Conservation (phyloP, 2,888 invertebrate genomes). For the Lasioglossum oenotherae region DNA sequence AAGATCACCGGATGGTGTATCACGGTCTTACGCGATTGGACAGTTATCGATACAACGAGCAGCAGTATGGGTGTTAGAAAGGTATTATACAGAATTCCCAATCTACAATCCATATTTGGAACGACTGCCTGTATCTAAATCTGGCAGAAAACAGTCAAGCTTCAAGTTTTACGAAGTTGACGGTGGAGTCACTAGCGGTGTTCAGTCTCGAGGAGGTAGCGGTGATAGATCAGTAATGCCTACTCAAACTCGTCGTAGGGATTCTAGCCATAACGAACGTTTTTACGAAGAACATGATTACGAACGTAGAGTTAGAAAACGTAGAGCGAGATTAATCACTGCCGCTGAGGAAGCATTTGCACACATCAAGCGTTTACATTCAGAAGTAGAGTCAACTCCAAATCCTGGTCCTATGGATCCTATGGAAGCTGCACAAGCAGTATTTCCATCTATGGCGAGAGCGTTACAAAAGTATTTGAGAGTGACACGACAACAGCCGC, state of each 20-base stretch:
- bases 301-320: slow-evolving; percentile 95
- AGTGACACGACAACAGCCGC: slow-evolving; percentile 97
- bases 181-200: slow-evolving; percentile 88
- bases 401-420: slow-evolving; percentile 91
- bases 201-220: slow-evolving; percentile 86
- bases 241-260: slow-evolving; percentile 93
- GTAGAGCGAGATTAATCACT: slow-evolving; percentile 94
- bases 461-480: slow-evolving; percentile 98
- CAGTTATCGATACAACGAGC: slow-evolving; percentile 97
- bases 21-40: slow-evolving; percentile 94
- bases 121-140: slow-evolving; percentile 94
- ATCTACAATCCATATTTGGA: slow-evolving; percentile 99
- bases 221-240: slow-evolving; percentile 81
- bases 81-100: slow-evolving; percentile 97
- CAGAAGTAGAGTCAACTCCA: slow-evolving; percentile 90
- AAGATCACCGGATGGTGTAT: slow-evolving; percentile 97
- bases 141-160: slow-evolving; percentile 91
- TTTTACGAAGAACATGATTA: slow-evolving; percentile 99
- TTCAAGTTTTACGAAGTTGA: slow-evolving; percentile 99
- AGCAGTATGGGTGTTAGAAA: slow-evolving; percentile 96
- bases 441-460: slow-evolving; percentile 98
- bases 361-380: slow-evolving; percentile 94
- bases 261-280: slow-evolving; percentile 97
- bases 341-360: slow-evolving; percentile 99
- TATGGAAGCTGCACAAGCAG: slow-evolving; percentile 98